Conservation (phyloP, 1,140 invertebrate genomes). For the Phocides pigmalion region DNA sequence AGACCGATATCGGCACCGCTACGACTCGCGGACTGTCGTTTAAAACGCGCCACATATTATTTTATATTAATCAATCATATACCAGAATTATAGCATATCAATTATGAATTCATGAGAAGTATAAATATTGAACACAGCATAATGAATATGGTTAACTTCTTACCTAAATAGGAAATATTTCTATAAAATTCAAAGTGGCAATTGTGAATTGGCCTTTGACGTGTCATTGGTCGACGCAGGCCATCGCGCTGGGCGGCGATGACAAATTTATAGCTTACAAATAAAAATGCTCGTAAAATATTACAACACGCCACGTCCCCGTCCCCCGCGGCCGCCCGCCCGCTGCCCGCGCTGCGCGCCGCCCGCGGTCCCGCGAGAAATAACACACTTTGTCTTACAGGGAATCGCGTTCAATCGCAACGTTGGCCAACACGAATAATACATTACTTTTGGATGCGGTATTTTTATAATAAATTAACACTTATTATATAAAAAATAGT, state of each 20-base stretch:
- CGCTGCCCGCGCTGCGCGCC: constrained; percentile 6
- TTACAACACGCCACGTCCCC: constrained; percentile 47
- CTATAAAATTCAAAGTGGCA: no score
- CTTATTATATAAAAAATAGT: no score
- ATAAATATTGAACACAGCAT: no score
- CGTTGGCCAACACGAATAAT: constrained; percentile 39
- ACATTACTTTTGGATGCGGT: constrained; percentile 33
- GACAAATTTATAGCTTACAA: constrained; percentile 74
- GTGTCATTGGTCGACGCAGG: background rate
- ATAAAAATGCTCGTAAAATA: constrained; percentile 78
- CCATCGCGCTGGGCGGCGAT: constrained; percentile 44
- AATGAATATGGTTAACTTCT: no score
- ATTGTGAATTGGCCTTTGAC: background rate
- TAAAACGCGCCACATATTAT: no score
- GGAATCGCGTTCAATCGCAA: constrained; percentile 63
- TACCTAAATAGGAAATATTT: no score
- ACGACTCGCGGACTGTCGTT: no score
- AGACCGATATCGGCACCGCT: no score
- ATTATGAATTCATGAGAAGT: no score
- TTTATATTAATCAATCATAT: no score
- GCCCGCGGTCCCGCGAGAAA: constrained; percentile 64
- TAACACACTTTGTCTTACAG: constrained; percentile 76
- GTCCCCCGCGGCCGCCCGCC: constrained; percentile 3
- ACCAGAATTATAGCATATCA: no score
- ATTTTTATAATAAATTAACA: no score